Conservation (phyloP, 2,888 invertebrate species). For the Pomacea canaliculata region DNA sequence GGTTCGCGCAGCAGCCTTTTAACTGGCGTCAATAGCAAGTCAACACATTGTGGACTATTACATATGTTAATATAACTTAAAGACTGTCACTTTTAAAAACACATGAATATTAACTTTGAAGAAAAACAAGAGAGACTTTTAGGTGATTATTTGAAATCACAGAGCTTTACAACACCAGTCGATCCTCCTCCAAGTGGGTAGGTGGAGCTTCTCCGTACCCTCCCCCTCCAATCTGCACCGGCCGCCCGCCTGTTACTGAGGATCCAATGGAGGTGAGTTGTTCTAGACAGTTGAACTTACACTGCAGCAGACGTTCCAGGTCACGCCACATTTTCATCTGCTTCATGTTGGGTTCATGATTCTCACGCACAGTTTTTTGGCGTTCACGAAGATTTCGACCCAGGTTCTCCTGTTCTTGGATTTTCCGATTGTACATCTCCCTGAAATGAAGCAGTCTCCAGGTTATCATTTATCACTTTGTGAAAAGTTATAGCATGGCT, state of each 20-base stretch:
- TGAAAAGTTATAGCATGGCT: too few relatives aligned
- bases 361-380: slow-evolving; percentile 72
- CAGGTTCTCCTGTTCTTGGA: slow-evolving; percentile 76
- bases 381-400: slow-evolving; percentile 70
- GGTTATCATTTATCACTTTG: too few relatives aligned
- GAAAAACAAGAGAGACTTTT: too few relatives aligned
- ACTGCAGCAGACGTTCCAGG: slow-evolving; percentile 70
- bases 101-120: too few relatives aligned
- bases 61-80: too few relatives aligned
- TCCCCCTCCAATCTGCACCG: slow-evolving; percentile 32
- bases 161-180: slow-evolving; percentile 51
- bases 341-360: slow-evolving; percentile 71
- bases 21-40: too few relatives aligned
- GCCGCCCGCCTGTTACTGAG: slow-evolving; percentile 36
- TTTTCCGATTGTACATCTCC: slow-evolving; percentile 76
- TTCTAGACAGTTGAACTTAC: slow-evolving; percentile 61
- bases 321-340: slow-evolving; percentile 75
- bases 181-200: slow-evolving; percentile 56
- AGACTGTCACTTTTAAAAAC: too few relatives aligned
- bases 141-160: too few relatives aligned
- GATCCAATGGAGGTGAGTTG: slow-evolving; percentile 32
- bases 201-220: slow-evolving; percentile 54
- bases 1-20: too few relatives aligned
- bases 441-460: slow-evolving; percentile 69
- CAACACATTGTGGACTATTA: too few relatives aligned